Conservation (phyloP, 2,113 vertebrate species). For the Psophia crepitans region DNA sequence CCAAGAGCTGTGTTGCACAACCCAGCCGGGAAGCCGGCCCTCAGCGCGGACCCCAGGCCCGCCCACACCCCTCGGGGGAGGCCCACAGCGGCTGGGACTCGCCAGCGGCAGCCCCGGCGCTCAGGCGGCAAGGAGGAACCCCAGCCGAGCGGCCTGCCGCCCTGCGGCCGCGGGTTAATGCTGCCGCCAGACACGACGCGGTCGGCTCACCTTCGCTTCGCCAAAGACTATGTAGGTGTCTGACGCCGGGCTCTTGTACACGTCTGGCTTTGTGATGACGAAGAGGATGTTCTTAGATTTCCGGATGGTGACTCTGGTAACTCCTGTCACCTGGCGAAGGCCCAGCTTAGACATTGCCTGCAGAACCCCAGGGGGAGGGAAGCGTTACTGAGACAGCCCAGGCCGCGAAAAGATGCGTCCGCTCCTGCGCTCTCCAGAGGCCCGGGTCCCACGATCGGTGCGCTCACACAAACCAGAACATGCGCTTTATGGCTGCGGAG, state of each 20-base stretch:
- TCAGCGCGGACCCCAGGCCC: accelerated
- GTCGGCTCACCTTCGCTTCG: conserved; percentile 88
- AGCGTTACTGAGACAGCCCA: not conserved
- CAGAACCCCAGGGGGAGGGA: not conserved
- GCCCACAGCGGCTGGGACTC: not conserved
- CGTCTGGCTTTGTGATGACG: conserved; percentile 98
- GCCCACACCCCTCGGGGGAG: too few relatives aligned
- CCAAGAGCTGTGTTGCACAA: accelerated
- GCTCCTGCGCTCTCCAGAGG: not conserved
- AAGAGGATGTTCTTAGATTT: conserved; percentile 99
- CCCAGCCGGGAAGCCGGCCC: not conserved
- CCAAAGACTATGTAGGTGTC: conserved; percentile 99
- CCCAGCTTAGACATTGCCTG: conserved; percentile 98
- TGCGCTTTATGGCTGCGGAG: not conserved
- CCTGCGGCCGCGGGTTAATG: accelerated
- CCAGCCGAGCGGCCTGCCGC: accelerated
- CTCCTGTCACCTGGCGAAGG: conserved; percentile 96
- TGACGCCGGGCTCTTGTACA: conserved; percentile 98
- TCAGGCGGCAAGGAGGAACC: not conserved
- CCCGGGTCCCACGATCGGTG: accelerated
- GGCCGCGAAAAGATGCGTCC: accelerated
- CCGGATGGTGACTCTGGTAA: conserved; percentile 96
- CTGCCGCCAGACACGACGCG: accelerated
- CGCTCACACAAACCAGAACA: accelerated
- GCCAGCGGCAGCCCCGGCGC: not conserved